A percentile compares a stretch with the other conserved stretches of the same genome.
Conservation (phyloP, 2,113 vertebrate genomes). For the Ibidorhyncha struthersii region DNA sequence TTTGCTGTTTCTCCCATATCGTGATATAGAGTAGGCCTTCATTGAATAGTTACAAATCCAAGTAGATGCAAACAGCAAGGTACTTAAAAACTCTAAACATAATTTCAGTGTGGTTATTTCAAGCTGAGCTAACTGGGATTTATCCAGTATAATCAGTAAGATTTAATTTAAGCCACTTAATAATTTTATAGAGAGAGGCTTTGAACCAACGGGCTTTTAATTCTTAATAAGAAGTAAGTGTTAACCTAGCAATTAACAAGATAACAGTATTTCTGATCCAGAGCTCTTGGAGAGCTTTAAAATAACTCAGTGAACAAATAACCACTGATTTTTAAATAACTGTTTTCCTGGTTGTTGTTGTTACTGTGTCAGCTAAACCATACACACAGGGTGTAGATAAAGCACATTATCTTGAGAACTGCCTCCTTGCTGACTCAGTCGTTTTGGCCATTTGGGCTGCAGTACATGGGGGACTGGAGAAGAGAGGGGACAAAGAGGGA, state of each 20-base stretch:
- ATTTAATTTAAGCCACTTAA: conserved; percentile 47
- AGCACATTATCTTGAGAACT: neutral
- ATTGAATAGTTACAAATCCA: neutral
- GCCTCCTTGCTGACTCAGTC: neutral
- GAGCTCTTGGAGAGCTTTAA: neutral
- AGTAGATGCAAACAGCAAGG: neutral
- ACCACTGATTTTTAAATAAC: neutral
- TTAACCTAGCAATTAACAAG: conserved; percentile 44
- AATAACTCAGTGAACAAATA: conserved; percentile 12
- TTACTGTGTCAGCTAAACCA: neutral
- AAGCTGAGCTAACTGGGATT: conserved; percentile 7
- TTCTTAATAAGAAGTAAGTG: conserved; percentile 6
- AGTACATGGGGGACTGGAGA: neutral
- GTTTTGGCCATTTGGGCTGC: neutral
- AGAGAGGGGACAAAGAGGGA: neutral
- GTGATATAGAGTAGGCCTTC: neutral
- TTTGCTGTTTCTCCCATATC: neutral
- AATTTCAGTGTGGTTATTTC: neutral
- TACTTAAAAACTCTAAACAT: neutral
- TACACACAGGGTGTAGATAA: neutral
- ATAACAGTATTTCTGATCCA: conserved; percentile 14
- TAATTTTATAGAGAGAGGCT: conserved; percentile 1
- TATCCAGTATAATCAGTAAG: neutral
- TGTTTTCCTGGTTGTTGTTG: neutral
- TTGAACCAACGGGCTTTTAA: conserved; percentile 1